phyloP scores from a whole-genome alignment of 2,113 vertebrate species.

The Microcebus griseorufus region DNA sequence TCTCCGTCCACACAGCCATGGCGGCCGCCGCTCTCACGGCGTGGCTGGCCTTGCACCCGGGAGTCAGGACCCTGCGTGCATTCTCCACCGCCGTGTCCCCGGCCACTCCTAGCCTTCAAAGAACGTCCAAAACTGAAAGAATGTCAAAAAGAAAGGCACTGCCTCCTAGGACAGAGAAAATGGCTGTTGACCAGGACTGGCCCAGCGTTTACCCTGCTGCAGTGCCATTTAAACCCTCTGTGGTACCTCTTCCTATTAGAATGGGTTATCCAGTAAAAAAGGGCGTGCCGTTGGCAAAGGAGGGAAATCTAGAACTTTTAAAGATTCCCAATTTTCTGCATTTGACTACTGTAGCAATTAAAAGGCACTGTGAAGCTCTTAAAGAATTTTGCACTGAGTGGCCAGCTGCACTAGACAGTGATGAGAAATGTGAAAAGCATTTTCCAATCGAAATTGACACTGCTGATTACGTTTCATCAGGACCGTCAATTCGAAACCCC shows the following conservation, averaged over 20 bases:
- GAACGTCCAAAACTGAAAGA: constrained; percentile 21
- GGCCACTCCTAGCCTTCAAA: not conserved
- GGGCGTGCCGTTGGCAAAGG: constrained; percentile 90
- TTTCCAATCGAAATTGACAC: constrained; percentile 93
- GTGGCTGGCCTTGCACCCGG: rapidly evolving
- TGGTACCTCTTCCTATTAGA: constrained; percentile 93
- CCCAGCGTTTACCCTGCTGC: constrained; percentile 94
- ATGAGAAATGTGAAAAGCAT: constrained; percentile 89
- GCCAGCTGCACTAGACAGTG: constrained; percentile 91
- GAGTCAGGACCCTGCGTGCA: not conserved
- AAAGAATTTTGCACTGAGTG: constrained; percentile 97
- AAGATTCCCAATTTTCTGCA: constrained; percentile 99
- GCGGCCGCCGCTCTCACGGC: not conserved
- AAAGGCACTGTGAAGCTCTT: constrained; percentile 94
- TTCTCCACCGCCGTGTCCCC: not conserved
- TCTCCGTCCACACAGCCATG: constrained; percentile 20
- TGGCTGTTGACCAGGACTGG: constrained; percentile 95
- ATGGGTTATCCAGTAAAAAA: constrained; percentile 88
- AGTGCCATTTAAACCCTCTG: constrained; percentile 87
- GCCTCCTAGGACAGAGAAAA: constrained; percentile 89
- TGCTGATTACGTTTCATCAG: constrained; percentile 91
- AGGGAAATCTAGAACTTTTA: constrained; percentile 95
- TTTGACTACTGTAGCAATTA: constrained; percentile 95
- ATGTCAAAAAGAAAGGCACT: constrained; percentile 60
- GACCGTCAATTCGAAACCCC: constrained; percentile 92